phyloP scores from a whole-genome alignment of 1,140 invertebrate genomes.

The Fragariocoptes setiger region DNA sequence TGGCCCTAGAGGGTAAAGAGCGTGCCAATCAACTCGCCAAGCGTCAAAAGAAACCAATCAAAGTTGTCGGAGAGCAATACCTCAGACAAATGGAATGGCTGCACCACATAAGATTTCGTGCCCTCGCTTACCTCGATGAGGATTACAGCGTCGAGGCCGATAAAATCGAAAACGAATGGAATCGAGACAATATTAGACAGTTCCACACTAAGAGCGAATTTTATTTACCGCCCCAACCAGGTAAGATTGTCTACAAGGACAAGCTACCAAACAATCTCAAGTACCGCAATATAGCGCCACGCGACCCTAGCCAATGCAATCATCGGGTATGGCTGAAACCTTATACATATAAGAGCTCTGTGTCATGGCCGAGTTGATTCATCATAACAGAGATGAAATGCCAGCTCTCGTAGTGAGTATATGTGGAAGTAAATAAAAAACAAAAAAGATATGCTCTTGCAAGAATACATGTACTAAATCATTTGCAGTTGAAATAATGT shows the following conservation, averaged over 20 bases:
- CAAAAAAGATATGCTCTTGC: no score
- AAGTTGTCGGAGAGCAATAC: neutral
- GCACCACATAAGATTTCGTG: neutral
- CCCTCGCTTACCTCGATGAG: neutral
- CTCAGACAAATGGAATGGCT: neutral
- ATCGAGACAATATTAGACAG: neutral
- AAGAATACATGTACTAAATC: no score
- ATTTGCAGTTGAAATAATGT: no score
- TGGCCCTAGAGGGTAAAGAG: conserved; percentile 5
- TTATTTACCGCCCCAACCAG: neutral
- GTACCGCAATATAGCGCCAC: no score
- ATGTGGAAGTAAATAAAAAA: no score
- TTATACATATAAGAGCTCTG: no score
- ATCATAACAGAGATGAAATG: no score
- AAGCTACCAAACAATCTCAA: neutral
- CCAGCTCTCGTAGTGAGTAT: no score
- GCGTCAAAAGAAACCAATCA: neutral
- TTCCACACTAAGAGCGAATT: neutral
- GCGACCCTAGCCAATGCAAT: no score
- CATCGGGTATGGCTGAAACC: no score
- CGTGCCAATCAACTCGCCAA: neutral
- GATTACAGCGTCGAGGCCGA: neutral
- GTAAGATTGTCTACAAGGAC: neutral
- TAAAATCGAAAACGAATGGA: neutral
- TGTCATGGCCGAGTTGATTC: no score